A percentile compares a stretch with the other conserved stretches of the same genome.
Conservation (phyloP, 2,113 vertebrate species). For the Vulpes vulpes region DNA sequence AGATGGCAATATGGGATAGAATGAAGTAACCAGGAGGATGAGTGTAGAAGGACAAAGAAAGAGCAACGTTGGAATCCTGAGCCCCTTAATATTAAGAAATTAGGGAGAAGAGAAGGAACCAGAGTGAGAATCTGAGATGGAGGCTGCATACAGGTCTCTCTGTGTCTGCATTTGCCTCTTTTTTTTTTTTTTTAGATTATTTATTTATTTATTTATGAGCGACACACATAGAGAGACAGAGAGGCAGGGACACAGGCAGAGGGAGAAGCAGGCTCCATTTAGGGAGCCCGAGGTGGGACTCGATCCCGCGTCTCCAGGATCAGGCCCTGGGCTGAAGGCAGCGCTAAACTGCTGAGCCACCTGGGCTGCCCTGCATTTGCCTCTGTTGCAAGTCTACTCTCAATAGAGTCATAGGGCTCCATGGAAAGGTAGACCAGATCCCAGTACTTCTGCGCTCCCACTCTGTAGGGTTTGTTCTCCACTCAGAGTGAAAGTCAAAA, state of each 20-base stretch:
- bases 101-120: neutral
- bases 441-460: neutral
- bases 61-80: neutral
- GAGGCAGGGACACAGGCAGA: no score
- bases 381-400: neutral
- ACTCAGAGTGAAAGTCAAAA: slow-evolving; percentile 21
- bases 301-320: no score
- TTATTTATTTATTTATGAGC: no score
- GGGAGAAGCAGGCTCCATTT: no score
- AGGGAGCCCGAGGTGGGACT: no score
- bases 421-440: neutral
- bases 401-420: neutral
- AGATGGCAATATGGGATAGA: neutral
- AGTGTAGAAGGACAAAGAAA: neutral
- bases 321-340: no score
- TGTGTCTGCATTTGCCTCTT: neutral
- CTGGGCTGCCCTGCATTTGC: neutral
- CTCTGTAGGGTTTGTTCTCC: neutral
- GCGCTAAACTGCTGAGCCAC: no score
- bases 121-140: neutral
- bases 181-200: no score
- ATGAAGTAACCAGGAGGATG: neutral
- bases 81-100: neutral
- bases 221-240: no score
- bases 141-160: neutral